phyloP scores from a whole-genome alignment of 2,888 invertebrate genomes.

The Hipparchia sbordonii region DNA sequence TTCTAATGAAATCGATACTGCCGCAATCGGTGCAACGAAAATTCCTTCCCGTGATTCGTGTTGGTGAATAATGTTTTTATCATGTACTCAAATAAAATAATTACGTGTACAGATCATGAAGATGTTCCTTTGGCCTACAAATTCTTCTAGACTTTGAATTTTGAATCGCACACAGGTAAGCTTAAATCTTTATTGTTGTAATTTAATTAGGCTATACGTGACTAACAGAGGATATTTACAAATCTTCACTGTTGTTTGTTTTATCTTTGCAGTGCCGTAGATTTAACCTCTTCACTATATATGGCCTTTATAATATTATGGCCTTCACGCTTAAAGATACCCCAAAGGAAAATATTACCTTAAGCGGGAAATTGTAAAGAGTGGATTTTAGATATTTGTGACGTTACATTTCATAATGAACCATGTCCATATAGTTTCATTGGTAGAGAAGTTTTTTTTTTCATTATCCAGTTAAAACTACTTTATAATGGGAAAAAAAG shows the following conservation, averaged over 20 bases:
- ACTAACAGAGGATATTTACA: slow-evolving; percentile 4
- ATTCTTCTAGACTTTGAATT: slow-evolving; percentile 31
- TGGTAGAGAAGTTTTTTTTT: too few relatives aligned
- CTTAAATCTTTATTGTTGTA: slow-evolving; percentile 2
- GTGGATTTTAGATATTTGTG: too few relatives aligned
- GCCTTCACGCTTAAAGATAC: neutral
- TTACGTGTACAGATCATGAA: slow-evolving; percentile 41
- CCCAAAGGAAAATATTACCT: neutral
- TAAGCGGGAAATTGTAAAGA: neutral
- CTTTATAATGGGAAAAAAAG: too few relatives aligned
- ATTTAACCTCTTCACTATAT: neutral
- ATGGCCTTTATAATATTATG: too few relatives aligned
- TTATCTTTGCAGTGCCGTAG: neutral
- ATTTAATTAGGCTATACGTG: slow-evolving; percentile 6
- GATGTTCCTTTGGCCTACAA: slow-evolving; percentile 40
- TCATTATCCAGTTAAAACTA: too few relatives aligned
- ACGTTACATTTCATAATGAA: too few relatives aligned
- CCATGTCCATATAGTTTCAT: too few relatives aligned
- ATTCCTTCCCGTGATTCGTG: slow-evolving; percentile 52
- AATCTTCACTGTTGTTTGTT: slow-evolving; percentile 2
- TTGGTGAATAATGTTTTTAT: slow-evolving; percentile 56
- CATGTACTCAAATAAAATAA: slow-evolving; percentile 44
- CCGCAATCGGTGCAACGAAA: slow-evolving; percentile 44
- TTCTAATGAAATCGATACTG: slow-evolving; percentile 34
- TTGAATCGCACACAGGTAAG: slow-evolving; percentile 36